These are phyloP conservation scores for Philaethria dido DNA, from an alignment of 2,888 invertebrate species.

Conservation along the genomic window DNA sequence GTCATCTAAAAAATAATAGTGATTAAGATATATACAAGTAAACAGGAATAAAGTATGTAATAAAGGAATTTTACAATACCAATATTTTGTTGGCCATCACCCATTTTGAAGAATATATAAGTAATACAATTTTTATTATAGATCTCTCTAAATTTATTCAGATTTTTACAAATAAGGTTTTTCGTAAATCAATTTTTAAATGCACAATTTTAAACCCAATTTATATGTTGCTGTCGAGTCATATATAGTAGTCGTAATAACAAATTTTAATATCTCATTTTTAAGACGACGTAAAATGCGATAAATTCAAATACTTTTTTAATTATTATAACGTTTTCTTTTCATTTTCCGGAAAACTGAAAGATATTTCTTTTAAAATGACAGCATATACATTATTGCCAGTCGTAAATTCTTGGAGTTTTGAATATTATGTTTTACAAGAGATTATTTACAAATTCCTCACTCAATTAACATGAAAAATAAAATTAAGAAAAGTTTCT, in stretches of 20 bases:
- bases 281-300: background rate
- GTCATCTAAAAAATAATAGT: slow-evolving; percentile 80
- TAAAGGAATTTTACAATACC: slow-evolving; percentile 38
- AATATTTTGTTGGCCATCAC: slow-evolving; percentile 55
- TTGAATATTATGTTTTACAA: too few species aligned
- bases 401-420: background rate
- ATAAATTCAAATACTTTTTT: background rate
- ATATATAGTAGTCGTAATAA: background rate
- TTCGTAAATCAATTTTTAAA: slow-evolving; percentile 23
- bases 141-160: slow-evolving; percentile 1
- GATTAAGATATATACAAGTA: background rate
- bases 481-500: too few species aligned
- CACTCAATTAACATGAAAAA: too few species aligned
- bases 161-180: slow-evolving; percentile 14
- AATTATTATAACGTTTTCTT: slow-evolving; percentile 17
- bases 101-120: slow-evolving; percentile 51
- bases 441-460: too few species aligned
- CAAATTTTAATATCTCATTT: background rate
- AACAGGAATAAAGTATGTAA: background rate
- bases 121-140: background rate
- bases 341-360: slow-evolving; percentile 31
- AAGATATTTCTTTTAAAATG: slow-evolving; percentile 19
- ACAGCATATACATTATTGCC: slow-evolving; percentile 14
- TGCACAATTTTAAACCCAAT: background rate
- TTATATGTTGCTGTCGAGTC: background rate